Conservation (phyloP, 2,888 invertebrate species). For the Acleris sparsana region DNA sequence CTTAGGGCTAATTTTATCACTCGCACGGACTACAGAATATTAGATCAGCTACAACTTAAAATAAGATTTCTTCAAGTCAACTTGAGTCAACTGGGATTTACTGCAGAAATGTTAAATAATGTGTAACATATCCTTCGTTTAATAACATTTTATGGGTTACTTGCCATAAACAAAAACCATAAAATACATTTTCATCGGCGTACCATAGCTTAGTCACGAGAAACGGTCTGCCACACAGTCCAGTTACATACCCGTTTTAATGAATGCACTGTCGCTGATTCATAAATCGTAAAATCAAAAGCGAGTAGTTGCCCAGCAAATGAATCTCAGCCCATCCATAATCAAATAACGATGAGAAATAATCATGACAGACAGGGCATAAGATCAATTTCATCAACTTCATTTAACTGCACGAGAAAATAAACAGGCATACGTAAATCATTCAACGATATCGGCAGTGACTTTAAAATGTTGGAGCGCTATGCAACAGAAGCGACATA, state of each 20-base stretch:
- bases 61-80: neutral
- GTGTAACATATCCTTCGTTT: conserved; percentile 15
- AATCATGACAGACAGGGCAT: conserved; percentile 23
- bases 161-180: conserved; percentile 36
- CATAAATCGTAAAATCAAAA: conserved; percentile 67
- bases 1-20: too few species aligned
- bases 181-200: conserved; percentile 41
- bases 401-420: conserved; percentile 23
- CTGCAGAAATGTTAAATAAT: conserved; percentile 8
- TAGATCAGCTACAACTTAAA: too few species aligned
- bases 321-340: conserved; percentile 52
- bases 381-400: conserved; percentile 21
- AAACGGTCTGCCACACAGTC: conserved; percentile 48
- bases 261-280: conserved; percentile 67
- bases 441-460: conserved; percentile 63
- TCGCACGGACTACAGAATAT: too few species aligned
- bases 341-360: conserved; percentile 39
- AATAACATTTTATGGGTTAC: conserved; percentile 15
- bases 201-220: conserved; percentile 56
- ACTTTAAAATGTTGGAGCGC: conserved; percentile 52
- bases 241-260: conserved; percentile 59
- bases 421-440: conserved; percentile 58
- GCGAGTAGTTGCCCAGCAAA: conserved; percentile 58
- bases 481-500: conserved; percentile 62
- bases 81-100: neutral